Conservation (phyloP, 1,140 invertebrate genomes). For the Aphelenchoides fujianensis region DNA sequence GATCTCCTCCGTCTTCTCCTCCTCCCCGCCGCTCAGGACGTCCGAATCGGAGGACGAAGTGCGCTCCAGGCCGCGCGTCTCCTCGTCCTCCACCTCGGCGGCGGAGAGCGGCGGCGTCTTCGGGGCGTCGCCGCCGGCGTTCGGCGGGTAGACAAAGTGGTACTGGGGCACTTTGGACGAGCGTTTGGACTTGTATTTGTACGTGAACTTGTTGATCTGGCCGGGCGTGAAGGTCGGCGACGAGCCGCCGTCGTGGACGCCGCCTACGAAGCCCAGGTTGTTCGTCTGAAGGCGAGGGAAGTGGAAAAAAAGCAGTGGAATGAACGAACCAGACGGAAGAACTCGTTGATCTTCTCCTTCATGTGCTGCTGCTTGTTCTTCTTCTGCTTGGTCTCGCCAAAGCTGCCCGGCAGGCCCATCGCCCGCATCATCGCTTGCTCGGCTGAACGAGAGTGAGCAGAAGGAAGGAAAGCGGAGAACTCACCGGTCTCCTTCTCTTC, state of each 20-base stretch:
- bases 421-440: constrained; percentile 16
- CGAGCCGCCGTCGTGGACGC: constrained; percentile 10
- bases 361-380: neutral
- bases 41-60: neutral
- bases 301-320: neutral
- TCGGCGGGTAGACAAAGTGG: neutral
- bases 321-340: constrained; percentile 12
- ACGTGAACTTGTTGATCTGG: neutral
- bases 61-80: neutral
- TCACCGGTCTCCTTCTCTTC: neutral
- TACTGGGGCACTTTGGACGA: constrained; percentile 7
- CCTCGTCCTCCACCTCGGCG: neutral
- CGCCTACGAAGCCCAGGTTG: constrained; percentile 16
- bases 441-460: constrained; percentile 4
- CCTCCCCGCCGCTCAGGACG: neutral
- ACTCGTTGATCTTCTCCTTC: constrained; percentile 1
- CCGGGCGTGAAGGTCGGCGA: neutral
- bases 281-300: constrained; percentile 31
- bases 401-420: constrained; percentile 22
- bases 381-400: constrained; percentile 6
- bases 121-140: neutral
- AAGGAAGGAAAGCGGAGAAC: neutral
- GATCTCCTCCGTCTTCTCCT: neutral
- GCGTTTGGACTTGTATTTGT: constrained; percentile 8
- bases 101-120: too few species aligned